phyloP scores from a whole-genome alignment of 1,140 invertebrate species.

The Formica exsecta region DNA sequence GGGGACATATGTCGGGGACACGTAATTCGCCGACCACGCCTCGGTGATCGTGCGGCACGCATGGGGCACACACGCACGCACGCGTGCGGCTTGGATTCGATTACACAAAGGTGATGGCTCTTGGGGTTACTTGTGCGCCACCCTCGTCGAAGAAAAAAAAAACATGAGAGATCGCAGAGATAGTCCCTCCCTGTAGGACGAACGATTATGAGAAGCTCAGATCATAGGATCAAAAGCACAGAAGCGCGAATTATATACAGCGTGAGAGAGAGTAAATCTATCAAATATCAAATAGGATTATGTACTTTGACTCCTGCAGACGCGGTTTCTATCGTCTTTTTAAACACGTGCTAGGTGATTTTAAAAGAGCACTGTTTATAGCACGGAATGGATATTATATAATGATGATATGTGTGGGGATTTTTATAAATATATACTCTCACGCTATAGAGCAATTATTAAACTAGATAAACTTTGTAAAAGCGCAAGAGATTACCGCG shows the following conservation, averaged over 20 bases:
- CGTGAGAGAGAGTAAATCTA: not conserved
- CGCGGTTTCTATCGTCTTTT: not conserved
- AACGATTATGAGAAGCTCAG: not conserved
- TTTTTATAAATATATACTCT: not conserved
- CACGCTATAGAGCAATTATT: not conserved
- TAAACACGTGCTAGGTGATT: not conserved
- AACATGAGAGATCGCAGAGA: conserved; percentile 8
- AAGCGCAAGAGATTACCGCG: not conserved
- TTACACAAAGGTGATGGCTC: conserved; percentile 52
- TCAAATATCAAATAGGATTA: not conserved
- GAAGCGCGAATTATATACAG: not conserved
- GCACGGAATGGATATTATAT: not conserved
- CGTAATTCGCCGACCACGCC: conserved; percentile 77
- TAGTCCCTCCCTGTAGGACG: no score
- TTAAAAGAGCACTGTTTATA: not conserved
- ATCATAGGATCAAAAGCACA: not conserved
- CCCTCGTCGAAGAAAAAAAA: conserved; percentile 5
- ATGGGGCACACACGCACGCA: conserved; percentile 32
- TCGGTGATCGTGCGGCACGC: conserved; percentile 68
- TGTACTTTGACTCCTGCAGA: no score
- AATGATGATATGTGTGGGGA: not conserved
- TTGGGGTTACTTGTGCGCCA: not conserved
- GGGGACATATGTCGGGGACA: conserved; percentile 66
- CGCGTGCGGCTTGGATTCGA: conserved; percentile 65
- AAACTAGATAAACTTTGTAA: conserved; percentile 31